Evolutionary conservation across 2,888 invertebrate genomes (phyloP).

Genomic region (Drosophila percnosoma): DNA sequence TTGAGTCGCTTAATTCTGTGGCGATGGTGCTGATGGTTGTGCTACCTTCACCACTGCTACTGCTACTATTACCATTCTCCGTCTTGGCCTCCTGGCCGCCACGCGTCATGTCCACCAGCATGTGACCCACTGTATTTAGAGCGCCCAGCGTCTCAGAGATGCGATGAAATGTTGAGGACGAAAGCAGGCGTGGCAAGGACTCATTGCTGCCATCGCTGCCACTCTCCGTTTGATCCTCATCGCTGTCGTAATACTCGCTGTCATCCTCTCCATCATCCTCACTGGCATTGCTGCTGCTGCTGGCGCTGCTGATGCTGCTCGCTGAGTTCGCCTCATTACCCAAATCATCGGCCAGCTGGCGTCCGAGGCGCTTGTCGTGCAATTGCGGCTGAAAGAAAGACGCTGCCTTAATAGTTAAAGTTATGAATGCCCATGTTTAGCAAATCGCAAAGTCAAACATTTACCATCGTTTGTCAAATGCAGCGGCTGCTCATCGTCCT

Average conservation of each 20-base stretch:
- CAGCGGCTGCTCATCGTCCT: conserved; percentile 73
- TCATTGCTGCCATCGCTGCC: conserved; percentile 77
- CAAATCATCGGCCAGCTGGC: conserved; percentile 43
- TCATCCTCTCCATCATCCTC: conserved; percentile 65
- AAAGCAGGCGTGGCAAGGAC: conserved; percentile 86
- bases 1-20: conserved; percentile 23
- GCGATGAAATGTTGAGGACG: conserved; percentile 87
- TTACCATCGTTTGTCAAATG: conserved; percentile 82
- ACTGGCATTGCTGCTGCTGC: conserved; percentile 42
- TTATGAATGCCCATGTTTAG: conserved; percentile 63
- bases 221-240: conserved; percentile 63
- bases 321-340: conserved; percentile 43
- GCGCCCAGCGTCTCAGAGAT: conserved; percentile 90
- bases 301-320: conserved; percentile 55
- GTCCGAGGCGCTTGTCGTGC: conserved; percentile 64
- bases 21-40: conserved; percentile 7
- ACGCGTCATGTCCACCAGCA: conserved; percentile 92
- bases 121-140: conserved; percentile 93
- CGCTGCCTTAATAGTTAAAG: conserved; percentile 84
- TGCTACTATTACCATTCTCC: conserved; percentile 27
- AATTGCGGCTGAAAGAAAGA: conserved; percentile 84
- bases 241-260: conserved; percentile 80
- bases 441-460: conserved; percentile 45
- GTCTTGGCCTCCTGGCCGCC: conserved; percentile 80
- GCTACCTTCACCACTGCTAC: conserved; percentile 15